phyloP scores from a whole-genome alignment of 2,888 invertebrate genomes.

The Aphodius granarius region DNA sequence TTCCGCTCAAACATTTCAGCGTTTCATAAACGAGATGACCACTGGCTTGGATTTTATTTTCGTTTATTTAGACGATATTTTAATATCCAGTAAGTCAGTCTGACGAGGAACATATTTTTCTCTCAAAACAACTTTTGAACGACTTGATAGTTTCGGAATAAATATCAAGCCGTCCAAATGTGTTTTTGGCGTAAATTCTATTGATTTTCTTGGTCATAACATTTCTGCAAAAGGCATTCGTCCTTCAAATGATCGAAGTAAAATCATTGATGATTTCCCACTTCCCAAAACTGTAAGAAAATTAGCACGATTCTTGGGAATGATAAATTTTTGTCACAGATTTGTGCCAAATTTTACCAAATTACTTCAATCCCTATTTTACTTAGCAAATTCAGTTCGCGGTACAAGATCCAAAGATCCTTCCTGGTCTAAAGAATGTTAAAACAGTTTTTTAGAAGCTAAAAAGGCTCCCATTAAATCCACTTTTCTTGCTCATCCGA shows the following conservation, averaged over 20 bases:
- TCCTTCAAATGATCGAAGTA: background rate
- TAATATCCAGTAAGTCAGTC: background rate
- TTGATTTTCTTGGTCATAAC: background rate
- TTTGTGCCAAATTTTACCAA: too few species aligned
- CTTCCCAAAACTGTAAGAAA: background rate
- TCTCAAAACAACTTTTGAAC: background rate
- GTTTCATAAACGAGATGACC: slow-evolving; percentile 44
- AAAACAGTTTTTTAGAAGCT: background rate
- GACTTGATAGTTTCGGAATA: background rate
- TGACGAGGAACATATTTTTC: background rate
- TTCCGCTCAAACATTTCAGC: slow-evolving; percentile 48
- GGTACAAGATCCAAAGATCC: background rate
- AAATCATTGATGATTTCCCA: background rate
- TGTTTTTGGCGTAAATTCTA: background rate
- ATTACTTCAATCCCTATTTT: too few species aligned
- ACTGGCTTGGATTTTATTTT: slow-evolving; percentile 41
- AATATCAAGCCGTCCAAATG: background rate
- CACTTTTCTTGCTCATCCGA: slow-evolving; percentile 28
- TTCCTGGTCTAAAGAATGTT: background rate
- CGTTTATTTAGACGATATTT: slow-evolving; percentile 12
- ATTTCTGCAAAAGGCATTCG: background rate
- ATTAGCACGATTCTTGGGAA: background rate
- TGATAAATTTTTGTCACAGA: slow-evolving; percentile 20
- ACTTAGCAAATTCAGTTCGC: background rate
- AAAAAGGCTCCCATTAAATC: slow-evolving; percentile 29